Conservation (phyloP, 2,797 vertebrate species). For the Antrozous pallidus region DNA sequence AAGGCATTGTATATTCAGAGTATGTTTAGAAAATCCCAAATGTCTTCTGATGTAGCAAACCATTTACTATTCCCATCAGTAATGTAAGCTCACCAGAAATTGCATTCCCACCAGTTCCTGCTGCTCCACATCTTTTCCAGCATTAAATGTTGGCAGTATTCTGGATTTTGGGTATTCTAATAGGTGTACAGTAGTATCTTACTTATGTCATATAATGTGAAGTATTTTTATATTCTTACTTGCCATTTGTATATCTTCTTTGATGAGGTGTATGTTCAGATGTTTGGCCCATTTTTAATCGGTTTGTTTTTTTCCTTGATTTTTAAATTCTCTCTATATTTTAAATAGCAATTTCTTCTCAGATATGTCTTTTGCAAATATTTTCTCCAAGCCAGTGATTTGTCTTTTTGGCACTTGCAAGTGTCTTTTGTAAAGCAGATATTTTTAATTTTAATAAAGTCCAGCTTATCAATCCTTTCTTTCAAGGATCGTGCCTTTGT, state of each 20-base stretch:
- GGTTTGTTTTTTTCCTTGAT: neutral
- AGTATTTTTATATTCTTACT: neutral
- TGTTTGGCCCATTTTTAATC: neutral
- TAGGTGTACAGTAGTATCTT: neutral
- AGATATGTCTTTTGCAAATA: neutral
- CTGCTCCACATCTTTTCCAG: neutral
- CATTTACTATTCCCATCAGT: neutral
- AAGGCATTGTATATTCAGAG: neutral
- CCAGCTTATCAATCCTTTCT: neutral
- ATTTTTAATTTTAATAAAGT: neutral
- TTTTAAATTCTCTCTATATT: neutral
- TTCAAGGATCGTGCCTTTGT: neutral
- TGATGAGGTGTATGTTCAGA: neutral
- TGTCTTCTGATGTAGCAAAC: neutral
- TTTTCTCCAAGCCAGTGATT: neutral
- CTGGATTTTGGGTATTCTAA: neutral
- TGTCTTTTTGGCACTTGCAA: neutral
- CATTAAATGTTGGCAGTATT: neutral
- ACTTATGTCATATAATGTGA: neutral
- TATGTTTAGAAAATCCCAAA: neutral
- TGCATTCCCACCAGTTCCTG: neutral
- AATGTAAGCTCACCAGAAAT: neutral
- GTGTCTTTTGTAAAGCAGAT: neutral
- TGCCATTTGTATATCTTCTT: neutral
- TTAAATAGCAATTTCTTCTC: neutral